These are phyloP conservation scores for Epistrophe eligans DNA, from an alignment of 2,888 invertebrate species.

Conservation along the genomic window DNA sequence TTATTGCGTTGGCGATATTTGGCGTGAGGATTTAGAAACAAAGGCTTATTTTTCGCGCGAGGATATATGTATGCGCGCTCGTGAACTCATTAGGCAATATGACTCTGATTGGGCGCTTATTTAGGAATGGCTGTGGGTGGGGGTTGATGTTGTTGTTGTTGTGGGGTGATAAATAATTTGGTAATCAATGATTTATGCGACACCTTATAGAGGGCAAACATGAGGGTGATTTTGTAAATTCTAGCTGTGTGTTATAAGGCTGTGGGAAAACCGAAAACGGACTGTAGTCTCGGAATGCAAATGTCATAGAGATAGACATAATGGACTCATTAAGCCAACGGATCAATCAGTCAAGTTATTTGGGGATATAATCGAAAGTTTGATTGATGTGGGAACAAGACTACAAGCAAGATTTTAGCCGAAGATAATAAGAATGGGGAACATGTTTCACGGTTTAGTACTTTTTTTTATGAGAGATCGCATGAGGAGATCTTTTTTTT, in stretches of 20 bases:
- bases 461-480: slow-evolving; percentile 21
- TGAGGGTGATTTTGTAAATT: slow-evolving; percentile 44
- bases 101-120: slow-evolving; percentile 44
- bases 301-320: slow-evolving; percentile 69
- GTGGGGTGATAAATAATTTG: slow-evolving; percentile 71
- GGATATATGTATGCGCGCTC: slow-evolving; percentile 49
- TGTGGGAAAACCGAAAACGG: slow-evolving; percentile 41
- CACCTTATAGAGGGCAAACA: slow-evolving; percentile 67
- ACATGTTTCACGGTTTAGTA: slow-evolving; percentile 62
- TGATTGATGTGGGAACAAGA: slow-evolving; percentile 72
- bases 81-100: slow-evolving; percentile 76
- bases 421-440: slow-evolving; percentile 27
- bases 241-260: neutral
- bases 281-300: slow-evolving; percentile 53
- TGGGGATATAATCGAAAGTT: slow-evolving; percentile 58
- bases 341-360: slow-evolving; percentile 71
- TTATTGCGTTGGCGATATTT: slow-evolving; percentile 75
- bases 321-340: slow-evolving; percentile 69
- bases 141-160: slow-evolving; percentile 11
- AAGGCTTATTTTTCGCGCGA: slow-evolving; percentile 25
- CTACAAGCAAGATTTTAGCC: slow-evolving; percentile 15
- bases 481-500: slow-evolving; percentile 42
- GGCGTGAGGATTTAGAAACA: slow-evolving; percentile 62
- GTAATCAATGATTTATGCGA: slow-evolving; percentile 73
- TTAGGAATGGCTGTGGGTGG: slow-evolving; percentile 20